Base-by-base conservation (phyloP, 2,888 invertebrate genomes). In the Morpho deidamia region DNA sequence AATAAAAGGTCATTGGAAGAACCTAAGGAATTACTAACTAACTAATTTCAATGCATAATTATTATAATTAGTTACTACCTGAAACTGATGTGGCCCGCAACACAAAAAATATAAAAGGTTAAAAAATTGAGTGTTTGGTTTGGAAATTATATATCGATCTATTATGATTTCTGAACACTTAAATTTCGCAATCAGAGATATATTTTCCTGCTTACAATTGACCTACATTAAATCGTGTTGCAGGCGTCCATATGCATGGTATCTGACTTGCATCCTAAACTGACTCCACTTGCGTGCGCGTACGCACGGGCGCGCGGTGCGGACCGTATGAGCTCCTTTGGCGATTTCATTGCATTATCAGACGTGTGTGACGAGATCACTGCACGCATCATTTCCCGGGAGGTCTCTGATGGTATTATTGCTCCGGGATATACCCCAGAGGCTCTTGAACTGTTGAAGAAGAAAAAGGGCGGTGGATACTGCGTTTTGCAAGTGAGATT, bases 261-360 rank as follows among this genome's bases (percentile, higher is more conserved):
- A 4, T 93, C 95, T 46, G 99, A 99, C 80, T 72, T 98, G 43
- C 79, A 90, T 0, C 91, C 93, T 4, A 79, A 91, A 37, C 82
- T 98, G 63, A 93, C 95, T 0, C 97, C 97, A 0, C 74, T 98
- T 9, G 97, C 98, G 0, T 91, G 92, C 11, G 99, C 99, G 0
- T 99, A 99, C 83, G 99, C 98, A 0, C 91, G 99, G 55, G 99
- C 99, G 0, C 92, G 99, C 74, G 99, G 99, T 47, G 98, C 99
- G 11, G 99, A 99, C 84, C 92, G 99, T 51, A 99, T 99, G 99
- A 99, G 98, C 8, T 99, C 99, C 0, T 99, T 99, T 83, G 99
- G 99, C 0, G 99, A 99, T 85, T 99, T 99, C 81, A 93, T 99
- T 37, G 98, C 98, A 0, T 81, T 99, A 0, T 99, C 98, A 0